Conservation (phyloP, 2,113 vertebrate species). For the Galemys pyrenaicus region DNA sequence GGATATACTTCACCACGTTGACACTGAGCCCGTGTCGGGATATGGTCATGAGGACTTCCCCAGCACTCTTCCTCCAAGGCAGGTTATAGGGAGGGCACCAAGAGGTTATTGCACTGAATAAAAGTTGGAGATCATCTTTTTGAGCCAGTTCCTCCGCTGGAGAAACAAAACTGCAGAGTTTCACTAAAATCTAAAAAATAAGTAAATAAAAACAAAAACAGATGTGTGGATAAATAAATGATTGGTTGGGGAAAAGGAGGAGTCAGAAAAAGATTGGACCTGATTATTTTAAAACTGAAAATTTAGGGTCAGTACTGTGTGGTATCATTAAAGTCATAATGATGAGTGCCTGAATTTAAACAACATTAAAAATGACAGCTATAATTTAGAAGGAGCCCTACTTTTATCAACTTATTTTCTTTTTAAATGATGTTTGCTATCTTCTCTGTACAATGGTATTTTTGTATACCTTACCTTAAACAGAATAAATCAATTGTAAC, state of each 20-base stretch:
- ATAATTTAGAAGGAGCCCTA: background rate
- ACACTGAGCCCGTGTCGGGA: conserved; percentile 97
- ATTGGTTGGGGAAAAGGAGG: background rate
- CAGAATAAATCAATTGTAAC: background rate
- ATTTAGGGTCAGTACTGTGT: background rate
- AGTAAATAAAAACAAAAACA: background rate
- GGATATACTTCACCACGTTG: conserved; percentile 99
- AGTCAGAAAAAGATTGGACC: background rate
- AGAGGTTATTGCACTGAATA: conserved; percentile 99
- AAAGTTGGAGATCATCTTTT: conserved; percentile 98
- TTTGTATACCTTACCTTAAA: background rate
- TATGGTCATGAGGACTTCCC: conserved; percentile 99
- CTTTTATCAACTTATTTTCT: background rate
- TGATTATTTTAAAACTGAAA: background rate
- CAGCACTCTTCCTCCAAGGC: conserved; percentile 98
- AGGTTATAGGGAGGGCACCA: conserved; percentile 99
- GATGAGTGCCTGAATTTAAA: background rate
- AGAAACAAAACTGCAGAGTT: conserved; percentile 97
- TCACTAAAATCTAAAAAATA: conserved; percentile 93
- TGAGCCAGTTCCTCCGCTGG: conserved; percentile 98
- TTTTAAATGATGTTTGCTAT: background rate
- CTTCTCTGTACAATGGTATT: background rate
- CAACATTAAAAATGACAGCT: background rate
- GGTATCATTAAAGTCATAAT: background rate
- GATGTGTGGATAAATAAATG: background rate